Percentiles rank a stretch among this genome's conserved stretches.
Conservation (phyloP, 30 jellyfish, hydroid and myxozoan species). For the Pseudorhiza aurosa region DNA sequence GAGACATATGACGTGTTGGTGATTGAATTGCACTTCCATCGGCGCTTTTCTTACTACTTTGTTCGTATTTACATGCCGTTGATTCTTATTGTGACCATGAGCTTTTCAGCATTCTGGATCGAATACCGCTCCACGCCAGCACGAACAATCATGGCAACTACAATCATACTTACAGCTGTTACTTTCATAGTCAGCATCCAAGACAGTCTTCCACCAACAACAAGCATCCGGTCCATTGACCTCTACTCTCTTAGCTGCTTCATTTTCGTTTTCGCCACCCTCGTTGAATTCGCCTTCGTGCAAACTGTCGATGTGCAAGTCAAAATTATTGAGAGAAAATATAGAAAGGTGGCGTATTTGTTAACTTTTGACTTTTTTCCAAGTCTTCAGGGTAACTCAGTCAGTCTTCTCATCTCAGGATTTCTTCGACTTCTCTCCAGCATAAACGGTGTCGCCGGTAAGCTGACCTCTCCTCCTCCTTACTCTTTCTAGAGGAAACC, state of each 20-base stretch:
- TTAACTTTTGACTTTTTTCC: too few species aligned
- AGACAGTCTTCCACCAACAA: conserved; percentile 38
- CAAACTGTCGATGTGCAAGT: conserved; percentile 57
- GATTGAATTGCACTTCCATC: conserved; percentile 20
- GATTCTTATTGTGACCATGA: conserved; percentile 42
- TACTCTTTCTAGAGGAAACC: too few species aligned
- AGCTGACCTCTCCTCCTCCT: too few species aligned
- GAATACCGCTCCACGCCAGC: conserved; percentile 70
- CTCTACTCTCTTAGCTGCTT: conserved; percentile 41
- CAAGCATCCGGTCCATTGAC: conserved; percentile 49
- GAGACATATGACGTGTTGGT: conserved; percentile 39
- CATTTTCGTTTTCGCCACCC: conserved; percentile 46
- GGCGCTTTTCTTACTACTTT: conserved; percentile 21
- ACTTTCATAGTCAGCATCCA: conserved; percentile 51
- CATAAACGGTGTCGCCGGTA: too few species aligned
- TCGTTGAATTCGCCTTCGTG: conserved; percentile 59
- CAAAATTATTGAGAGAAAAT: conserved; percentile 3
- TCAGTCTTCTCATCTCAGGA: too few species aligned
- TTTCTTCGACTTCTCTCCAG: too few species aligned
- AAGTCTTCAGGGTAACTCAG: too few species aligned
- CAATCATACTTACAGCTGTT: conserved; percentile 51
- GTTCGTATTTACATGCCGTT: conserved; percentile 52
- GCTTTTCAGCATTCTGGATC: conserved; percentile 54
- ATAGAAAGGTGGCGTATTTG: background rate
- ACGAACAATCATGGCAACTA: conserved; percentile 60